These are phyloP conservation scores for Aproaerema taeniolella DNA, from an alignment of 2,888 invertebrate species.

Conservation along the genomic window DNA sequence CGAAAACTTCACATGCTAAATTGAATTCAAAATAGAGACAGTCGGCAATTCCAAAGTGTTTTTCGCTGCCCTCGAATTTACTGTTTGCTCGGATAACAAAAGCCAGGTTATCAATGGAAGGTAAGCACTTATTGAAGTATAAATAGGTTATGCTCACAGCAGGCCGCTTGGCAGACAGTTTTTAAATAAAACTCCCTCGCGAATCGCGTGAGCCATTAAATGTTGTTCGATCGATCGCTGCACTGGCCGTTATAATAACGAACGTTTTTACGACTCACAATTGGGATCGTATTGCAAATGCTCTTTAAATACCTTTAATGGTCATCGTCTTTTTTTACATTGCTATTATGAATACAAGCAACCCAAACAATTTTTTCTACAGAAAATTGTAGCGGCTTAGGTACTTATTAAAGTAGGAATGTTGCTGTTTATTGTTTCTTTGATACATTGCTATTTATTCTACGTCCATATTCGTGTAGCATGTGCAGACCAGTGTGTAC, in stretches of 20 bases:
- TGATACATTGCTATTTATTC: no score
- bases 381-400: no score
- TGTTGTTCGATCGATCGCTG: slow-evolving; percentile 16
- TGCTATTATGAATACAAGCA: no score
- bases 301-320: slow-evolving; percentile 16
- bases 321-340: slow-evolving; percentile 7
- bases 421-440: no score
- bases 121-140: slow-evolving; percentile 9
- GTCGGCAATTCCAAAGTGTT: no score
- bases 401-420: no score
- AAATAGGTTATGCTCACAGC: slow-evolving; percentile 15
- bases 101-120: slow-evolving; percentile 6
- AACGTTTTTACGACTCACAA: slow-evolving; percentile 15
- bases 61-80: not conserved
- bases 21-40: no score
- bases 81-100: not conserved
- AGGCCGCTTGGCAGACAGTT: slow-evolving; percentile 13
- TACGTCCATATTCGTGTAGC: no score
- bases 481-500: no score
- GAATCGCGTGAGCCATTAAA: slow-evolving; percentile 18
- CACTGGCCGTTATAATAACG: slow-evolving; percentile 20
- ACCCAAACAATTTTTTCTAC: no score
- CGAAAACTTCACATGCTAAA: no score
- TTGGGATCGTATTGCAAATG: slow-evolving; percentile 15
- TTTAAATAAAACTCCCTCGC: slow-evolving; percentile 16